Percentiles rank a stretch among this genome's conserved stretches.
Evolutionary conservation across 1,140 invertebrate species (phyloP).

Genomic region (Stratiolaelaps scimitus): DNA sequence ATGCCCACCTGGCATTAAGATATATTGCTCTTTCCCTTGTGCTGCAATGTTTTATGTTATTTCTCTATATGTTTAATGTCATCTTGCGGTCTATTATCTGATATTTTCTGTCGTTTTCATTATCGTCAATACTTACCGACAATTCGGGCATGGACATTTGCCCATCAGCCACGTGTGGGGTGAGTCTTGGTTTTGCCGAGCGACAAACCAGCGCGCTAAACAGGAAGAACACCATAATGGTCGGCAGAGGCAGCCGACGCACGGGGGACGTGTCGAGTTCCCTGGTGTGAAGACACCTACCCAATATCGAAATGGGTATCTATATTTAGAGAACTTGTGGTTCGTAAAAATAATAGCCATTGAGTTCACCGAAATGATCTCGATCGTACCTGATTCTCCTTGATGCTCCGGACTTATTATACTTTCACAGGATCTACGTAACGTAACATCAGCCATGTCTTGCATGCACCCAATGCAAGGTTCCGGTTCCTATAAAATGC

Average conservation of each 20-base stretch:
- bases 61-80: too few relatives aligned
- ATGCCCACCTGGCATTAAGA: too few relatives aligned
- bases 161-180: slow-evolving; percentile 65
- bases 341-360: slow-evolving; percentile 35
- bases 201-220: slow-evolving; percentile 70
- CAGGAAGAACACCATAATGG: slow-evolving; percentile 80
- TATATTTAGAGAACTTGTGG: too few relatives aligned
- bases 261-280: background rate
- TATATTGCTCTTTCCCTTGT: too few relatives aligned
- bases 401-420: too few relatives aligned
- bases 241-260: slow-evolving; percentile 51
- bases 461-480: slow-evolving; percentile 78
- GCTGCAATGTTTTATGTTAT: too few relatives aligned
- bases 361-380: slow-evolving; percentile 35
- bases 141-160: slow-evolving; percentile 78
- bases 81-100: too few relatives aligned
- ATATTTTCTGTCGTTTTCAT: too few relatives aligned
- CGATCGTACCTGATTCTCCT: too few relatives aligned
- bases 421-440: slow-evolving; percentile 54
- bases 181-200: slow-evolving; percentile 58
- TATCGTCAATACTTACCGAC: slow-evolving; percentile 68
- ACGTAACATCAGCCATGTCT: slow-evolving; percentile 60
- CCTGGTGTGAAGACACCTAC: slow-evolving; percentile 45
- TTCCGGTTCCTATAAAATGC: slow-evolving; percentile 52
- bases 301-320: slow-evolving; percentile 37